Conservation (phyloP, 2,113 vertebrate species). For the Symphodus melops region DNA sequence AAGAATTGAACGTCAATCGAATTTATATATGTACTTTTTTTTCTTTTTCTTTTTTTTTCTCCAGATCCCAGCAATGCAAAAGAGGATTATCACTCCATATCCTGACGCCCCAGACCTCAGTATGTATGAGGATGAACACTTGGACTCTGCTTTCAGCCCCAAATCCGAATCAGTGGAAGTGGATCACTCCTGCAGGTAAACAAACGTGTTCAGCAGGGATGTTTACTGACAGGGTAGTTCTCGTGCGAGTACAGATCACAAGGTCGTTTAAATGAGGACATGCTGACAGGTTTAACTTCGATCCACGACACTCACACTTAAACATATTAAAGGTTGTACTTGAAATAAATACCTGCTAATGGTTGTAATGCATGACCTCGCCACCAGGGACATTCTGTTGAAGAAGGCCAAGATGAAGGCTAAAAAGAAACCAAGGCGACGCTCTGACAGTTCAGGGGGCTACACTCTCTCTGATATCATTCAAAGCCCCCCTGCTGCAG, state of each 20-base stretch:
- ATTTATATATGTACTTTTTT: background rate
- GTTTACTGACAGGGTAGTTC: background rate
- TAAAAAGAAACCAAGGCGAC: conserved; percentile 93
- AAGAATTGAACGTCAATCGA: no score
- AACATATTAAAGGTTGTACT: background rate
- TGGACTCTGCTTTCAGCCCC: conserved; percentile 79
- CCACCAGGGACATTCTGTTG: conserved; percentile 87
- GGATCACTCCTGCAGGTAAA: conserved; percentile 75
- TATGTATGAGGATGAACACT: conserved; percentile 86
- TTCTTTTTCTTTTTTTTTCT: background rate
- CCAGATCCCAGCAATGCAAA: conserved; percentile 96
- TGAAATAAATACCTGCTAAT: conserved; percentile 8
- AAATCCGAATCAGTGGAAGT: conserved; percentile 70
- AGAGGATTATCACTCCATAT: conserved; percentile 92
- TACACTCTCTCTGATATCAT: conserved; percentile 97
- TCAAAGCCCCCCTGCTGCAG: conserved; percentile 89
- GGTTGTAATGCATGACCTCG: conserved; percentile 1
- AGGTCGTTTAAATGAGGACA: background rate
- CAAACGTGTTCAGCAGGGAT: background rate
- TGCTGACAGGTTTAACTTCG: background rate
- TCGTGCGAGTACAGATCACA: background rate
- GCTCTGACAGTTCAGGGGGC: conserved; percentile 95
- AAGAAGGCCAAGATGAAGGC: conserved; percentile 94
- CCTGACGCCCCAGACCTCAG: conserved; percentile 92
- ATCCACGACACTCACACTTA: background rate